Evolutionary conservation across 2,888 invertebrate species (phyloP).

Genomic region (Anoplius nigerrimus): DNA sequence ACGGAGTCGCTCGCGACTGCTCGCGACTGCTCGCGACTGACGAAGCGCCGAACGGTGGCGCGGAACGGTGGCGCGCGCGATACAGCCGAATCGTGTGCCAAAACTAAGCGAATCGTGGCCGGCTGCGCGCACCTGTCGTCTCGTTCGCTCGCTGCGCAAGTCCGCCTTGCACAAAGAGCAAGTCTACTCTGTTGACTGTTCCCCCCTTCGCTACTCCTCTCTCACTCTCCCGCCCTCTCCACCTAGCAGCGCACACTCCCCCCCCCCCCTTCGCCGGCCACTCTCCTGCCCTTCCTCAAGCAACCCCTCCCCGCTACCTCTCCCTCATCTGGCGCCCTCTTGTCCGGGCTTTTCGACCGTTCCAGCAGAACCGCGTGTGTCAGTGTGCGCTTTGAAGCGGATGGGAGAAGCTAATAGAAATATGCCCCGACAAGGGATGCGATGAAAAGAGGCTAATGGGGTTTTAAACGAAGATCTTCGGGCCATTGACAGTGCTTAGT

Average conservation of each 20-base stretch:
- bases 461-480: no score
- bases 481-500: no score
- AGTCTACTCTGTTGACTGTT: no score
- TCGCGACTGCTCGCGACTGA: no score
- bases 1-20: not conserved
- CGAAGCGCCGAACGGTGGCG: not conserved
- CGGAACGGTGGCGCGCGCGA: not conserved
- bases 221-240: not conserved
- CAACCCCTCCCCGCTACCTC: not conserved
- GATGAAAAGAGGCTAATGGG: no score
- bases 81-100: constrained; percentile 2
- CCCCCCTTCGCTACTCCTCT: not conserved
- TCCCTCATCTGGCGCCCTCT: no score
- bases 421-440: no score
- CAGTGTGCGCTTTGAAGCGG: no score
- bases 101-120: constrained; percentile 10
- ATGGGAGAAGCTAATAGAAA: no score
- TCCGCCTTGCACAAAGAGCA: not conserved
- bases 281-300: not conserved
- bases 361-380: no score
- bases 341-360: no score
- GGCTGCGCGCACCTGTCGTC: constrained; percentile 5
- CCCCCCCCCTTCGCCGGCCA: not conserved
- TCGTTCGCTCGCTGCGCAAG: constrained; percentile 2
- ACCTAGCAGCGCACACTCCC: not conserved